Evolutionary conservation across 2,888 invertebrate genomes (phyloP).

Genomic region (Sminthurides aquaticus): DNA sequence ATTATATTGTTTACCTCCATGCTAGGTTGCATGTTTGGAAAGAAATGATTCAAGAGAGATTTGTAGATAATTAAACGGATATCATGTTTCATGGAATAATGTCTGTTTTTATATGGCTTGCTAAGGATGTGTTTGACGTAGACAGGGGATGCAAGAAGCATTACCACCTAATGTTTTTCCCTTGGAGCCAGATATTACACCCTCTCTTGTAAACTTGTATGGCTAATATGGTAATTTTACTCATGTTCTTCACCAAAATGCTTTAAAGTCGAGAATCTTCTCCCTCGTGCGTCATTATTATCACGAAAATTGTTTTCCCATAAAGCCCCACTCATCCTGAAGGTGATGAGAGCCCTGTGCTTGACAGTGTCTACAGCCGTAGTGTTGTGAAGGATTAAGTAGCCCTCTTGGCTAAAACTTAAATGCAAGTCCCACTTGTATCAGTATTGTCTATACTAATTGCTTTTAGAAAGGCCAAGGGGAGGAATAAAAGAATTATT

Average conservation of each 20-base stretch:
- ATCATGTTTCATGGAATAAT: background rate
- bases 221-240: background rate
- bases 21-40: background rate
- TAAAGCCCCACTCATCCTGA: no score
- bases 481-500: no score
- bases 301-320: background rate
- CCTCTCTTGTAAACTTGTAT: background rate
- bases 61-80: background rate
- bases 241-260: background rate
- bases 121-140: background rate
- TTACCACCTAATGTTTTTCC: background rate
- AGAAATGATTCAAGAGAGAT: background rate
- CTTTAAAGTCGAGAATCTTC: background rate
- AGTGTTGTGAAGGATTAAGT: no score
- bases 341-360: no score
- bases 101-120: background rate
- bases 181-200: background rate
- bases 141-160: background rate
- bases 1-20: background rate
- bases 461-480: no score
- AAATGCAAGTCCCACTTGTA: no score
- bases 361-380: no score
- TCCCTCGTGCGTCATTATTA: background rate
- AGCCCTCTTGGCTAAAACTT: no score
- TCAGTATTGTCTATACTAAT: no score